Conservation (phyloP, 2,113 vertebrate species). For the Pterocles gutturalis region DNA sequence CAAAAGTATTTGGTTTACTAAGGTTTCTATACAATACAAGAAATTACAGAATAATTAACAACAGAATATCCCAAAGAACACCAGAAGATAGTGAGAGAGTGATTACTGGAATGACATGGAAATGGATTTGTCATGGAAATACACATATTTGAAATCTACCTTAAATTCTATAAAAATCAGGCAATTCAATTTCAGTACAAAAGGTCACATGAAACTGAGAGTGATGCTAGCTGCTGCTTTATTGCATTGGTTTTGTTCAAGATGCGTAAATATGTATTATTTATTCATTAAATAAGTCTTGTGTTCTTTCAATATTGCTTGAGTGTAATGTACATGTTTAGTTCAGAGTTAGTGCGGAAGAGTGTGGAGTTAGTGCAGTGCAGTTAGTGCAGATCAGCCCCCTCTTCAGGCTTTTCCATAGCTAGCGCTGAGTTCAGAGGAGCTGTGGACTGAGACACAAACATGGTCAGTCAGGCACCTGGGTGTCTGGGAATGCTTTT, state of each 20-base stretch:
- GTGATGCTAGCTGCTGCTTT: not conserved
- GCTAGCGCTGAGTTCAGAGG: not conserved
- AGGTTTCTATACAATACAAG: not conserved
- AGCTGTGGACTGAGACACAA: not conserved
- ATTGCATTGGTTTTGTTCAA: not conserved
- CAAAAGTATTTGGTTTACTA: not conserved
- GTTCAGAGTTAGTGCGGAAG: not conserved
- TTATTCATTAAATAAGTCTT: not conserved
- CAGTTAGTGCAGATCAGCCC: not conserved
- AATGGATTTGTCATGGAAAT: not conserved
- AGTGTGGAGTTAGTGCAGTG: not conserved
- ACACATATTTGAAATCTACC: not conserved
- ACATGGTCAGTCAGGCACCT: not conserved
- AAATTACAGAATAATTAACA: not conserved
- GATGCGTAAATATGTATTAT: not conserved
- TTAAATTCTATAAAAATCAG: not conserved
- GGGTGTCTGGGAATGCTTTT: not conserved
- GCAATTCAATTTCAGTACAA: not conserved
- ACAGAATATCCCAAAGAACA: not conserved
- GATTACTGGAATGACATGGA: not conserved
- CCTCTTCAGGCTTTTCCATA: rapidly evolving
- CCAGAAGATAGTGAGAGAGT: not conserved
- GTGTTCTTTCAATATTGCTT: not conserved
- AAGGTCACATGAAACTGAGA: not conserved
- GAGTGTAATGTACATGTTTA: not conserved